Base-by-base conservation (phyloP, 2,113 vertebrate species). In the Columba livia region DNA sequence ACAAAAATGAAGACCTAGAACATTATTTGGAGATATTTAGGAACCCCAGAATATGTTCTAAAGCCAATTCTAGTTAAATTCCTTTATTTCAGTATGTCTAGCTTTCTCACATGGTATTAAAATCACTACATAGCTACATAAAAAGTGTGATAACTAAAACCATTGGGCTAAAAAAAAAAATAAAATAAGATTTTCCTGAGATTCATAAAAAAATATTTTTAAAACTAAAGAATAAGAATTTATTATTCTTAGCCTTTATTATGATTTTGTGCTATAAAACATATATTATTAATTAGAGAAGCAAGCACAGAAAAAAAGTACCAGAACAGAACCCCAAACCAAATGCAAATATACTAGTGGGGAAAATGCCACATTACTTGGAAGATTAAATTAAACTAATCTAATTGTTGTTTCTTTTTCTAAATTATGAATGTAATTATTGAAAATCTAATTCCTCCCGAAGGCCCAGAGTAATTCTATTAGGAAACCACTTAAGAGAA, bases 381-480 rank as follows among this genome's bases (percentile, higher is more conserved):
- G 15, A 89, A 94, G 53, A 79, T 64, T 67, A 67, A 77, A 81
- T 89, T 84, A 61, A 93, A 85, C 32, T 91, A 90, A 94, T 90
- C 11, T 71, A 90, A 88, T 92, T 74, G 50, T 8, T 9, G 74
- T 93, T 94, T 95, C 26, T 61, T 67, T 94, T 92, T 84, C 51
- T 87, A 85, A 91, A 87, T 92, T 85, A 60, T 20, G 10, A 74
- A 71, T 48, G 7, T 44, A 90, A 92, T 90, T 85, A 81, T 28
- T 81, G 66, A 67, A 81, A 93, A 89, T 74, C 57, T 73, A 81
- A 81, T 86, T 93, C 21, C 6, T 93, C 96, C 61, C 91, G 65
- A 44, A 74, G 66, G 80, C 38, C 26, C 14, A 44, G 12, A 67
- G 14, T 69, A 92, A 96, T 94, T 92, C 23, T 48, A 24, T 81